A percentile compares a stretch with the other conserved stretches of the same genome.
Evolutionary conservation across 30 jellyfish, hydroid and myxozoan species (phyloP).

Genomic region (Hydractinia symbiolongicarpus): DNA sequence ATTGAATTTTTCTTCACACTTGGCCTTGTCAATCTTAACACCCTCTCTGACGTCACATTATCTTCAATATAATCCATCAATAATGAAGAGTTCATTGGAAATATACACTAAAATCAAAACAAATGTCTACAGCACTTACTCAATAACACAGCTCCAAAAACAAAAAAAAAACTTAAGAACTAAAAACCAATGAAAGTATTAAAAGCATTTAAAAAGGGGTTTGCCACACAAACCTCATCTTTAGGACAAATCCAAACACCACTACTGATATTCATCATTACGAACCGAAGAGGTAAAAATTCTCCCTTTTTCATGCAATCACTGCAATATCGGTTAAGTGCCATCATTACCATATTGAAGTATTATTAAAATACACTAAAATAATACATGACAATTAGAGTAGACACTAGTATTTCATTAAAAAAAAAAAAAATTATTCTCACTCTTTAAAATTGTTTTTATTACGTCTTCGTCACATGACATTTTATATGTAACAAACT

Average conservation of each 20-base stretch:
- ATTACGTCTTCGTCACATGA: no score
- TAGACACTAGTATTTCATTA: no score
- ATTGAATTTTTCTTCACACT: background rate
- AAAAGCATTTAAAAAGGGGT: background rate
- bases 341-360: slow-evolving; percentile 12
- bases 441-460: no score
- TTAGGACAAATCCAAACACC: slow-evolving; percentile 37
- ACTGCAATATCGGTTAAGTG: slow-evolving; percentile 30
- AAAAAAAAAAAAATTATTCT: no score
- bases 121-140: background rate
- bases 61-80: slow-evolving; percentile 23
- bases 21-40: background rate
- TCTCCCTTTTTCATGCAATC: slow-evolving; percentile 30
- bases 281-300: slow-evolving; percentile 25
- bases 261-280: slow-evolving; percentile 26
- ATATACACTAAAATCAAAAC: slow-evolving; percentile 22
- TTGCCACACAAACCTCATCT: slow-evolving; percentile 5
- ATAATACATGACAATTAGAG: no score
- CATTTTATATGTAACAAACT: no score
- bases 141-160: background rate
- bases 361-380: no score
- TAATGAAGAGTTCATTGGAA: slow-evolving; percentile 25
- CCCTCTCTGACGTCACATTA: slow-evolving; percentile 24
- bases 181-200: background rate
- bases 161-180: background rate